Percentiles rank a stretch among this genome's conserved stretches.
phyloP scores from a whole-genome alignment of 92 coral and sea anemone species.

The Chrysogorgia sp. region DNA sequence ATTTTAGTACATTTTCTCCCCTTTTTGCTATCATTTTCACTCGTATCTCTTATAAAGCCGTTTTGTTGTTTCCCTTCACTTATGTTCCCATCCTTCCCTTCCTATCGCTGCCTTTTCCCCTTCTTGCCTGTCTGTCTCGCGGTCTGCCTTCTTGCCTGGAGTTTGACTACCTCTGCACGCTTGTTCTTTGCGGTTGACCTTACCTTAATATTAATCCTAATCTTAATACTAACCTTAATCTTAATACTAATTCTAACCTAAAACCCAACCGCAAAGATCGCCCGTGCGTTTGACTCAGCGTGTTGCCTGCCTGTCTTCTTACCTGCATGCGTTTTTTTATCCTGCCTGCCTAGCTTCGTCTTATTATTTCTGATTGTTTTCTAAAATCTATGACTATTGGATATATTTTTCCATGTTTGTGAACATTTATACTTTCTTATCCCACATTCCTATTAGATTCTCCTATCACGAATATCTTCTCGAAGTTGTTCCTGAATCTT shows the following conservation, averaged over 20 bases:
- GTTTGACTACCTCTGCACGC: not conserved
- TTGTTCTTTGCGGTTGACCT: not conserved
- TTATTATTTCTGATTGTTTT: no score
- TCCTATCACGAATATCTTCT: conserved; percentile 82
- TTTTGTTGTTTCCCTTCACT: not conserved
- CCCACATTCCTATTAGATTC: conserved; percentile 60
- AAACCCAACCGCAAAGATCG: no score
- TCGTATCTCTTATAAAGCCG: not conserved
- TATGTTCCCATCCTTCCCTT: not conserved
- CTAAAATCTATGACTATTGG: not conserved
- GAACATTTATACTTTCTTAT: not conserved
- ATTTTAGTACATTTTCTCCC: not conserved
- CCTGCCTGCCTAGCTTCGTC: no score
- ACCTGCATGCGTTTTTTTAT: no score
- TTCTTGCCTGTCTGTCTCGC: not conserved
- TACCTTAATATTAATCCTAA: no score
- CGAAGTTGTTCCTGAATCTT: conserved; percentile 73
- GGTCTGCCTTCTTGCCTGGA: not conserved
- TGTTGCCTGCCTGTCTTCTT: no score
- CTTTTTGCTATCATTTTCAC: not conserved
- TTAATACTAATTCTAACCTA: no score
- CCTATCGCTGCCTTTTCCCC: not conserved
- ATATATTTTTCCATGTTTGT: not conserved
- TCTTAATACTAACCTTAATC: no score
- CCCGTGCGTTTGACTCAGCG: no score